A percentile compares a stretch with the other conserved stretches of the same genome.
phyloP scores from a whole-genome alignment of 2,888 invertebrate genomes.

The Cheilosia urbana region DNA sequence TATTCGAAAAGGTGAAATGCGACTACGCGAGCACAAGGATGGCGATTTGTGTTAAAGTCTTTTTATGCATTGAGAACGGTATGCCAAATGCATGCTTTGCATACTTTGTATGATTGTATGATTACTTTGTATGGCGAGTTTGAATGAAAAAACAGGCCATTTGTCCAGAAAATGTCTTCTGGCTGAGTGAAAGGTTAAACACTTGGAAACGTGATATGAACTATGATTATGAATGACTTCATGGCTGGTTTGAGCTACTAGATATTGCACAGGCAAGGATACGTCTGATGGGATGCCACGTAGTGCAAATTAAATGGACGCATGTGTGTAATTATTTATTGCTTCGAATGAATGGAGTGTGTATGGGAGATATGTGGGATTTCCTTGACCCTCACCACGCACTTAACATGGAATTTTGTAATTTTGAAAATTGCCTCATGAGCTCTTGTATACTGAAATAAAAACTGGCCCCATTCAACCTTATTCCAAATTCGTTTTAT shows the following conservation, averaged over 20 bases:
- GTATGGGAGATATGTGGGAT: no score
- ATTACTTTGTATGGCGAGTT: constrained; percentile 29
- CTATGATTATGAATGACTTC: not conserved
- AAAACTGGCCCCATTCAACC: no score
- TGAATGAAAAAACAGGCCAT: constrained; percentile 3
- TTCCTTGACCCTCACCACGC: no score
- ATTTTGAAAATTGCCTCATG: not conserved
- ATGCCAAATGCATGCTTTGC: not conserved
- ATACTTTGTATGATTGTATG: not conserved
- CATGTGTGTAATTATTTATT: not conserved
- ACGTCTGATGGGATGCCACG: not conserved
- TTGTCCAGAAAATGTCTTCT: constrained; percentile 13
- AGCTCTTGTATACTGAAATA: no score
- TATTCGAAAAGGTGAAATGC: constrained; percentile 10
- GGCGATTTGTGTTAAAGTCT: not conserved
- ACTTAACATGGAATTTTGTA: no score
- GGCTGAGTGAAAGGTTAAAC: constrained; percentile 4
- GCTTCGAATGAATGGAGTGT: no score
- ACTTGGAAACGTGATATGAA: constrained; percentile 9
- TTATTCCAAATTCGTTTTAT: no score
- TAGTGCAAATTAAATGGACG: not conserved
- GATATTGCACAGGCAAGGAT: not conserved
- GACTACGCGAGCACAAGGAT: not conserved
- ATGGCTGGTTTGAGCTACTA: not conserved
- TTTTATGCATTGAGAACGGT: constrained; percentile 3